Evolutionary conservation across 2,113 vertebrate genomes (phyloP).

Genomic region (Caretta caretta): DNA sequence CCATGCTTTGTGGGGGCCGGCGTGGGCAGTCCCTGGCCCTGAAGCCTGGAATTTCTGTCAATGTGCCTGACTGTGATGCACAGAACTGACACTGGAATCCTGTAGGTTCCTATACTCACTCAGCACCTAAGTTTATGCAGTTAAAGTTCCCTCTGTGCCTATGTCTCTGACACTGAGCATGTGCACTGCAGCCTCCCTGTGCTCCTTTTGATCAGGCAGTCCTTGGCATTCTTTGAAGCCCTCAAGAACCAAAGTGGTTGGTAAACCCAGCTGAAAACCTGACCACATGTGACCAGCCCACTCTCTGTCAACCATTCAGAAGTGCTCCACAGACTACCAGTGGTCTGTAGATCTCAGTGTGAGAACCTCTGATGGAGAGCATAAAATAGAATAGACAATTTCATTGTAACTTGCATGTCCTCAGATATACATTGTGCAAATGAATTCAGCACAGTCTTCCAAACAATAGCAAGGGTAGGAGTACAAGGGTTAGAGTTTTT

Average conservation of each 20-base stretch:
- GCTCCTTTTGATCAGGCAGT: background rate
- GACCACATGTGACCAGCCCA: background rate
- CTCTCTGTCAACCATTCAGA: background rate
- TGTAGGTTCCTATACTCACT: background rate
- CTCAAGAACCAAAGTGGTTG: background rate
- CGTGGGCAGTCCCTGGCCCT: no score
- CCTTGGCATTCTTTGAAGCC: background rate
- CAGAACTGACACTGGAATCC: background rate
- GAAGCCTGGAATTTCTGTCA: no score
- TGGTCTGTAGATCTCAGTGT: background rate
- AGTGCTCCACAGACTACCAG: background rate
- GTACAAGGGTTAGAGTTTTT: background rate
- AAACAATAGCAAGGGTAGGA: background rate
- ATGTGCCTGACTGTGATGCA: no score
- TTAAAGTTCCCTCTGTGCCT: background rate
- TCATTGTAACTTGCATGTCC: background rate
- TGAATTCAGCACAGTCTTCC: background rate
- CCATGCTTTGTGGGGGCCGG: no score
- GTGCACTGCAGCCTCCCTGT: background rate
- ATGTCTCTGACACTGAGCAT: background rate
- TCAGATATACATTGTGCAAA: background rate
- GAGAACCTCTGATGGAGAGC: background rate
- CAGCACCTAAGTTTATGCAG: background rate
- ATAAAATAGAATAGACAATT: background rate
- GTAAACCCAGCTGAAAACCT: background rate